phyloP scores from a whole-genome alignment of 2,797 vertebrate species.

The Emydoidea blandingii region DNA sequence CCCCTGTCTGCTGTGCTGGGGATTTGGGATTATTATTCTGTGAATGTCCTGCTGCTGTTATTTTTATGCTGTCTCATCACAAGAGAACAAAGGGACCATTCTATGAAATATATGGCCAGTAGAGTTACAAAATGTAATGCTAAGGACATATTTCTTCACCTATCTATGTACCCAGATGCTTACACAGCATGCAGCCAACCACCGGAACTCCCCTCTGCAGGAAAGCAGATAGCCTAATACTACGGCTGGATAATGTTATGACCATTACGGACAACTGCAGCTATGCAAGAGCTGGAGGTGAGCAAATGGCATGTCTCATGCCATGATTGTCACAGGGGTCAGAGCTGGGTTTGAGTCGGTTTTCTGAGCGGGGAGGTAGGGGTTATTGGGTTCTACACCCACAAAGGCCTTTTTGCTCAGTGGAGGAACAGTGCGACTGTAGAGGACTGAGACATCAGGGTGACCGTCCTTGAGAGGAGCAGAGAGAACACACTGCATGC shows the following conservation, averaged over 20 bases:
- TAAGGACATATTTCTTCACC: neutral
- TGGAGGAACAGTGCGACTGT: neutral
- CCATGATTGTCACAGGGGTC: neutral
- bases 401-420: neutral
- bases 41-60: neutral
- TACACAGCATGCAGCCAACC: neutral
- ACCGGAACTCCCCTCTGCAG: neutral
- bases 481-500: neutral
- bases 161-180: neutral
- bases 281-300: neutral
- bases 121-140: neutral
- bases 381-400: neutral
- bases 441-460: neutral
- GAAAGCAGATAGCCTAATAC: neutral
- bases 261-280: neutral
- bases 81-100: neutral
- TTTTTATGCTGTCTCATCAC: neutral
- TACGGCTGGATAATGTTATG: neutral
- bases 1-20: neutral
- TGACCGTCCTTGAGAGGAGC: neutral
- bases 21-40: neutral
- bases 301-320: neutral
- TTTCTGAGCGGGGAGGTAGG: neutral
- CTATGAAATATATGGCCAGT: neutral
- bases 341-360: too few relatives aligned